phyloP scores from a whole-genome alignment of 2,797 vertebrate genomes.

The Sebastes iracundus region DNA sequence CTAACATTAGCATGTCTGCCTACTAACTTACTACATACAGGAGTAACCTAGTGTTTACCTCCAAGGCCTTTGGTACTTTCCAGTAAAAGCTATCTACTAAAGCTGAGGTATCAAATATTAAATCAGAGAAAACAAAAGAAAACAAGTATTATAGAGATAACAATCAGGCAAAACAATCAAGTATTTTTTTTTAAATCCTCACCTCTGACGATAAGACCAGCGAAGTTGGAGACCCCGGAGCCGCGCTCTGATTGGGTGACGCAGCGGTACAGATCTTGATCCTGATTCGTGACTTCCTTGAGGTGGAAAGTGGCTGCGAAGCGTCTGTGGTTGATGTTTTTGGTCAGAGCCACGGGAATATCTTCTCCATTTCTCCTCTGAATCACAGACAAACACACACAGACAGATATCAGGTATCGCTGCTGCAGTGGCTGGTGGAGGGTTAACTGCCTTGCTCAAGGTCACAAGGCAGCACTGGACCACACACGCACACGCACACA shows the following conservation, averaged over 20 bases:
- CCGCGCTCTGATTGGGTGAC: slow-evolving; percentile 97
- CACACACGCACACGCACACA: background rate
- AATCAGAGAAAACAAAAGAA: background rate
- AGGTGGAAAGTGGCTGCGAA: slow-evolving; percentile 96
- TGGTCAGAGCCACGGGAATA: slow-evolving; percentile 94
- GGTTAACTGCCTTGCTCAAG: slow-evolving; percentile 63
- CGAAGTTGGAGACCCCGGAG: slow-evolving; percentile 97
- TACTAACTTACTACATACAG: background rate
- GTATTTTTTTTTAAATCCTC: slow-evolving; percentile 44
- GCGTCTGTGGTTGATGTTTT: slow-evolving; percentile 97
- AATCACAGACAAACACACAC: slow-evolving; percentile 40
- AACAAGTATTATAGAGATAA: background rate
- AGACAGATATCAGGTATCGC: slow-evolving; percentile 11
- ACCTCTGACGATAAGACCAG: slow-evolving; percentile 97
- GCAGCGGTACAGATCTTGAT: slow-evolving; percentile 96
- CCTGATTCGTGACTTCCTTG: slow-evolving; percentile 93
- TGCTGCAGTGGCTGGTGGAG: background rate
- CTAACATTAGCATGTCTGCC: background rate
- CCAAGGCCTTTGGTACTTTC: background rate
- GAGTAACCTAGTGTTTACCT: too few species aligned
- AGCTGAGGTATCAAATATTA: background rate
- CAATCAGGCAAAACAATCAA: background rate
- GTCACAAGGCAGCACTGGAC: slow-evolving; percentile 40
- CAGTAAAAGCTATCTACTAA: background rate
- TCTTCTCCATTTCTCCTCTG: slow-evolving; percentile 96